A percentile compares a stretch with the other conserved stretches of the same genome.
Conservation (phyloP, 2,888 invertebrate species). For the Ditylenchus weischeri region DNA sequence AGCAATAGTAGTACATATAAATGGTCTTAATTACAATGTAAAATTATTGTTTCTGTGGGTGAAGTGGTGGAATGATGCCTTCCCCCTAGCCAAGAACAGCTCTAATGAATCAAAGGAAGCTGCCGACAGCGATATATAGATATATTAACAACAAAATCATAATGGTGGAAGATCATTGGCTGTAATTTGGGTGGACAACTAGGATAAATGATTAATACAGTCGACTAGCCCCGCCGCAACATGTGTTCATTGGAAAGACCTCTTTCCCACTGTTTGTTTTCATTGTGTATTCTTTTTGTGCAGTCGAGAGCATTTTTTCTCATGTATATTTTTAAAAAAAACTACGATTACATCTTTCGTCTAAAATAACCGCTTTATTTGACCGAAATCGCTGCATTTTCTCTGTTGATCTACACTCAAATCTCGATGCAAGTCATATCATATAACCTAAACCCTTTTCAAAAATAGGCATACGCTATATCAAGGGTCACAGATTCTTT, state of each 20-base stretch:
- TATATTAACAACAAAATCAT: slow-evolving; percentile 5
- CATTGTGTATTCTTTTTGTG: too few species aligned
- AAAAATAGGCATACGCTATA: too few species aligned
- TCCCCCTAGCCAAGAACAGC: neutral
- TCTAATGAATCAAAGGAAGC: slow-evolving; percentile 2
- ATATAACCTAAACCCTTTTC: too few species aligned
- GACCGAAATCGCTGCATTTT: too few species aligned
- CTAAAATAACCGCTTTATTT: too few species aligned
- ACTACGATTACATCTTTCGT: too few species aligned
- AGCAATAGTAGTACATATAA: slow-evolving; percentile 1
- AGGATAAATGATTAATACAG: slow-evolving; percentile 5
- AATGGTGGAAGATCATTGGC: slow-evolving; percentile 9
- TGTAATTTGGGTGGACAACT: slow-evolving; percentile 3
- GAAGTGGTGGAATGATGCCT: slow-evolving; percentile 2
- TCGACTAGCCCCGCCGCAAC: slow-evolving; percentile 6
- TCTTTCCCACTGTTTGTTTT: too few species aligned
- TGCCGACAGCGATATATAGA: slow-evolving; percentile 4
- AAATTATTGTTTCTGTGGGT: slow-evolving; percentile 1
- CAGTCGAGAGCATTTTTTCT: too few species aligned
- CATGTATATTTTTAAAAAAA: too few species aligned
- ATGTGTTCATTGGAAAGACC: slow-evolving; percentile 3
- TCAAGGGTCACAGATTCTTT: too few species aligned
- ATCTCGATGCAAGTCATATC: too few species aligned
- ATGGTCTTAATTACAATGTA: slow-evolving; percentile 9
- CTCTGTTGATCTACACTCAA: too few species aligned